Evolutionary conservation across 1,140 invertebrate genomes (phyloP).

Genomic region (Lethocerus indicus): DNA sequence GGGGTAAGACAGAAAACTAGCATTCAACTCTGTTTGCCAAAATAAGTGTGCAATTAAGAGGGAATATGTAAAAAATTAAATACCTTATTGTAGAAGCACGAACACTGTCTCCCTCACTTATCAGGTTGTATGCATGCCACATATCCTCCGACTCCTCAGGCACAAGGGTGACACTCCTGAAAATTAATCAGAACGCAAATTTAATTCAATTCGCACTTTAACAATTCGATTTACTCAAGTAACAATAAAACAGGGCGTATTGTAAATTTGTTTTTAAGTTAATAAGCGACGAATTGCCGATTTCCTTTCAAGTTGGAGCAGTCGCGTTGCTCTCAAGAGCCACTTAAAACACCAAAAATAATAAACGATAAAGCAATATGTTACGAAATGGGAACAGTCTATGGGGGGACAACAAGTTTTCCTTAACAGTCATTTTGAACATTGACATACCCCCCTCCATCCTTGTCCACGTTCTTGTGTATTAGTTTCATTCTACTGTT

Average conservation of each 20-base stretch:
- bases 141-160: conserved; percentile 98
- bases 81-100: conserved; percentile 85
- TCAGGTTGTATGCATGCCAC: conserved; percentile 98
- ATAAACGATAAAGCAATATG: too few species aligned
- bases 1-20: too few species aligned
- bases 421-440: neutral
- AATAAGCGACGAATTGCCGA: neutral
- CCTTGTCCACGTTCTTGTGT: conserved; percentile 52
- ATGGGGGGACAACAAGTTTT: too few species aligned
- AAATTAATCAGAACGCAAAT: conserved; percentile 16
- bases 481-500: conserved; percentile 46
- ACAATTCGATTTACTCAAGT: neutral
- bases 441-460: conserved; percentile 47
- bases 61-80: neutral
- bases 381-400: too few species aligned
- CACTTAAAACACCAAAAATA: too few species aligned
- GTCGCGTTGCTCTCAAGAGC: too few species aligned
- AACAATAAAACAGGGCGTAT: neutral
- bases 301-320: too few species aligned
- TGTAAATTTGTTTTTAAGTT: neutral
- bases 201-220: neutral
- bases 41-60: neutral
- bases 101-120: conserved; percentile 79
- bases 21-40: neutral
- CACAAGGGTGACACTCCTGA: conserved; percentile 64